Percentiles rank a stretch among this genome's conserved stretches.
phyloP scores from a whole-genome alignment of 1,140 invertebrate species.

The Listronotus bonariensis region DNA sequence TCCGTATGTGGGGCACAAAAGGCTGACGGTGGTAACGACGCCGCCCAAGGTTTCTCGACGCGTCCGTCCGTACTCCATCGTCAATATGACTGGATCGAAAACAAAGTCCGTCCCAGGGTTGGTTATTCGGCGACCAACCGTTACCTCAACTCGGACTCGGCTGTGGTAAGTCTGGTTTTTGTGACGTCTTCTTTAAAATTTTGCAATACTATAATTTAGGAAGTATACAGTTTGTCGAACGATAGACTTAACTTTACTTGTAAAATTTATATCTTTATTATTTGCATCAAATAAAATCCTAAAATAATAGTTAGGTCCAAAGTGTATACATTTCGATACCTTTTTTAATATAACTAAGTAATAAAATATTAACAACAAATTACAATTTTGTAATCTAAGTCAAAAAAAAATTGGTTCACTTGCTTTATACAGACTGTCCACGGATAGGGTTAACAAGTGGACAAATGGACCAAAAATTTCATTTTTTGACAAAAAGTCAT shows the following conservation, averaged over 20 bases:
- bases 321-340: too few relatives aligned
- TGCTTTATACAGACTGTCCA: too few relatives aligned
- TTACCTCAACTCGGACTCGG: conserved; percentile 74
- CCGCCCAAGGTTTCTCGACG: conserved; percentile 66
- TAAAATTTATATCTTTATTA: too few relatives aligned
- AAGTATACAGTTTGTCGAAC: background rate
- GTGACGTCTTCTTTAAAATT: background rate
- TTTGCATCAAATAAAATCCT: too few relatives aligned
- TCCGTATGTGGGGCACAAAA: conserved; percentile 68
- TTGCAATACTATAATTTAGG: conserved; percentile 11
- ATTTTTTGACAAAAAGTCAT: too few relatives aligned
- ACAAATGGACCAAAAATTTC: too few relatives aligned
- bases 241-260: background rate
- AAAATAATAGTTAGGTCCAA: too few relatives aligned
- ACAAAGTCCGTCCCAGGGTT: conserved; percentile 64
- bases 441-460: too few relatives aligned
- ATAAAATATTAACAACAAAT: too few relatives aligned
- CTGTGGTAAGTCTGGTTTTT: conserved; percentile 63
- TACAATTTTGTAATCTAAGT: too few relatives aligned
- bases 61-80: conserved; percentile 71
- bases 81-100: conserved; percentile 73
- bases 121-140: conserved; percentile 71
- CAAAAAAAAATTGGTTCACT: too few relatives aligned
- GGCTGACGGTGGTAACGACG: conserved; percentile 64
- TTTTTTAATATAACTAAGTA: too few relatives aligned